Evolutionary conservation across 2,797 vertebrate genomes (phyloP).

Genomic region (Anolis apletophallus): DNA sequence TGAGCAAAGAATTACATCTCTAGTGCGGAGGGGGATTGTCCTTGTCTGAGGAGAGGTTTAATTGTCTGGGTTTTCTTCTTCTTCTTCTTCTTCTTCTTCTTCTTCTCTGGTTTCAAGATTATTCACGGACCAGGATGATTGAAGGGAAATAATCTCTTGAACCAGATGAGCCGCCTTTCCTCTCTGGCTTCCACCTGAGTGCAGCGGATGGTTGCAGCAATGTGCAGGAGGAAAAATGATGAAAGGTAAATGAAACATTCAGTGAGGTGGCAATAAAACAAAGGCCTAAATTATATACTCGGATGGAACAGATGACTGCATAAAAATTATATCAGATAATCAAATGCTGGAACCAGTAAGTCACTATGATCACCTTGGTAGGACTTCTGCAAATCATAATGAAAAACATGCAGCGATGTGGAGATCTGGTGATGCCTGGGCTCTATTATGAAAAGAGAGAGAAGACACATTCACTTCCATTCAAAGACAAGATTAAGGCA

Average conservation of each 20-base stretch:
- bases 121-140: neutral
- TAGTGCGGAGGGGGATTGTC: too few relatives aligned
- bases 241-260: constrained; percentile 1
- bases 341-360: constrained; percentile 18
- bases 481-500: constrained; percentile 24
- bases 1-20: too few relatives aligned
- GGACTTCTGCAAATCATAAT: constrained; percentile 15
- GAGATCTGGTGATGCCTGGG: neutral
- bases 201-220: neutral
- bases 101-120: neutral
- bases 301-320: constrained; percentile 26
- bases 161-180: constrained; percentile 9
- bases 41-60: too few relatives aligned
- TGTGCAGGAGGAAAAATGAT: too few relatives aligned
- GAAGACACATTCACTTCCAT: neutral
- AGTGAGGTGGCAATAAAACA: constrained; percentile 6
- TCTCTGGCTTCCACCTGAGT: neutral
- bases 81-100: neutral
- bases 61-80: neutral
- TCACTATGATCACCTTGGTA: constrained; percentile 1
- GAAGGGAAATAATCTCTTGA: neutral
- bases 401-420: neutral
- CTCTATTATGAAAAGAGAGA: neutral
- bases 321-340: constrained; percentile 32
- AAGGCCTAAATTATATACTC: constrained; percentile 27